Evolutionary conservation across 2,797 vertebrate genomes (phyloP), one percentile per base, ranked within the genome.

Genomic region (Lacerta bilineata): DNA sequence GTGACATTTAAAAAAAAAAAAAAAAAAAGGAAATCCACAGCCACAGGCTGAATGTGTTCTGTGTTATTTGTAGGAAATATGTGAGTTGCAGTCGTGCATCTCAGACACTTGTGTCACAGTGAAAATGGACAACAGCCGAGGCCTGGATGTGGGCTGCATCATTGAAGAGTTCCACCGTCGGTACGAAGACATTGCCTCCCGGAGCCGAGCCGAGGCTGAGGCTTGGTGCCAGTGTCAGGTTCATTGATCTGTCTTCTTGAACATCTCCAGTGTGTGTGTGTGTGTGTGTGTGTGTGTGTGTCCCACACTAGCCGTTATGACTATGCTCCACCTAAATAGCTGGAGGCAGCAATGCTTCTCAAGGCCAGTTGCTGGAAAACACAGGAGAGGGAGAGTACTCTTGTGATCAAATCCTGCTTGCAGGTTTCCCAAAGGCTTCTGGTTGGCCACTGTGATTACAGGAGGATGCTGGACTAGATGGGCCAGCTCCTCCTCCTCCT

Each of bases 71-170:
- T 77, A 98, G 98, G 98, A 98, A 96, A 97, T 98, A 87, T 95
- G 92, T 93, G 96, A 98, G 95, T 96, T 98, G 55, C 98, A 99
- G 93, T 94, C 97, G n/a, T 97, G 98, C 95, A 98, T 98, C 91
- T 96, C 95, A 95, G 98, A 99, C 93, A 99, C 98, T 1, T 98
- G 98, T 0, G 98, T 98, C 87, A 95, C 98, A 2, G 98, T 98
- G 95, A 98, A 98, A 95, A 98, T 98, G 97, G 98, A 98, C 96
- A 98, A 98, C 95, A 98, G 97, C 94, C 97, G 98, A 77, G 97
- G 97, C 90, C 93, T 98, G 92, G 97, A 99, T 87, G 96, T 98
- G 95, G 97, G 98, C 0, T 5, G 97, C 79, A 98, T 99, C 43
- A 97, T 98, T 8, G 95, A 97, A 0, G 98, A 98, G 87, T 97